A percentile compares a stretch with the other conserved stretches of the same genome.
phyloP scores from a whole-genome alignment of 2,113 vertebrate genomes.

The Indicator indicator region DNA sequence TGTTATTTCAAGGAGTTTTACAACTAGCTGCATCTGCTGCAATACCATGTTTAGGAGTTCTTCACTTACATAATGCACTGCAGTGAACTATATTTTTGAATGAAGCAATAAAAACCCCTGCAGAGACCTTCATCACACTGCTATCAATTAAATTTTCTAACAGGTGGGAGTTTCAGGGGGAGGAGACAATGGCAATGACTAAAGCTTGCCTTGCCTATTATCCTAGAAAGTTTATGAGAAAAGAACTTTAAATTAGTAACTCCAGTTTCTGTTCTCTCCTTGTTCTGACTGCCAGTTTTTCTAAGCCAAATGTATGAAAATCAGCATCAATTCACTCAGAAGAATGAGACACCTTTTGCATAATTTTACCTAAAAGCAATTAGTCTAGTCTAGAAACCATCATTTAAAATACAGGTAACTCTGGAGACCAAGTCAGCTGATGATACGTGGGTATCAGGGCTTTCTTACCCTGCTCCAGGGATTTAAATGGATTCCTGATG shows the following conservation, averaged over 20 bases:
- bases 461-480: background rate
- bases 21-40: background rate
- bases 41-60: background rate
- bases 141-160: background rate
- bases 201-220: background rate
- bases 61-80: background rate
- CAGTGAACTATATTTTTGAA: background rate
- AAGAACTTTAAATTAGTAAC: background rate
- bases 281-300: background rate
- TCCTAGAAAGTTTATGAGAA: background rate
- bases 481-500: background rate
- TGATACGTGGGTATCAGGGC: background rate
- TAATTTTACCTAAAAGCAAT: background rate
- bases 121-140: background rate
- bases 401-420: background rate
- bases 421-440: background rate
- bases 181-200: background rate
- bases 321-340: background rate
- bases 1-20: background rate
- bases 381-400: background rate
- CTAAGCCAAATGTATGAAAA: background rate
- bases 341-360: background rate
- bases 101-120: background rate
- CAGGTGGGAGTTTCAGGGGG: background rate
- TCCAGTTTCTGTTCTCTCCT: background rate